Conservation (phyloP, 37 sponge, comb jelly and placozoan species). For the Spongia lamella region DNA sequence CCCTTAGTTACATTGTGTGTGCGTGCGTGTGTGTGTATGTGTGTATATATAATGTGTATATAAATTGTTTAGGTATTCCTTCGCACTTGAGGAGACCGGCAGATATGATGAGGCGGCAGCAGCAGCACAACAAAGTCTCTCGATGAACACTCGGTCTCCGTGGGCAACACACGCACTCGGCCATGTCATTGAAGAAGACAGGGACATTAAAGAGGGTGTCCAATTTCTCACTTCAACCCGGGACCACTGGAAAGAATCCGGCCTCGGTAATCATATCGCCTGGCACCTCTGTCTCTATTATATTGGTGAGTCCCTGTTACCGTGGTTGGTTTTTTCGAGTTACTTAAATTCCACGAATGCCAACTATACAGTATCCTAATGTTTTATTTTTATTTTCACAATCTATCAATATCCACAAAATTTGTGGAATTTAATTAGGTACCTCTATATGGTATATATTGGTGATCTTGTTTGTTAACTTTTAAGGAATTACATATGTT, state of each 20-base stretch:
- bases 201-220: slow-evolving; percentile 51
- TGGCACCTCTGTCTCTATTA: slow-evolving; percentile 82
- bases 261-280: slow-evolving; percentile 53
- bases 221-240: slow-evolving; percentile 57
- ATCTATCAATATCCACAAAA: too few species aligned
- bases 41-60: neutral
- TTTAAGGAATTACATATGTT: too few species aligned
- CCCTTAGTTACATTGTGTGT: too few species aligned
- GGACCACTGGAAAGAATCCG: slow-evolving; percentile 49
- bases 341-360: too few species aligned
- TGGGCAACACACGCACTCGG: slow-evolving; percentile 28
- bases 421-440: too few species aligned
- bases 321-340: too few species aligned
- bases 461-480: too few species aligned
- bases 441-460: too few species aligned
- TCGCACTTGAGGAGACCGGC: slow-evolving; percentile 45
- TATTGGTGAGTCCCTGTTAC: slow-evolving; percentile 44
- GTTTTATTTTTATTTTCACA: too few species aligned
- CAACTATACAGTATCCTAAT: too few species aligned
- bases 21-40: neutral
- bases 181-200: slow-evolving; percentile 74
- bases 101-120: slow-evolving; percentile 5
- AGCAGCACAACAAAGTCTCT: neutral
- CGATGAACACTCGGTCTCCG: slow-evolving; percentile 12
- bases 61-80: slow-evolving; percentile 20